Conservation (phyloP, 2,113 vertebrate species). For the Zapus hudsonius region DNA sequence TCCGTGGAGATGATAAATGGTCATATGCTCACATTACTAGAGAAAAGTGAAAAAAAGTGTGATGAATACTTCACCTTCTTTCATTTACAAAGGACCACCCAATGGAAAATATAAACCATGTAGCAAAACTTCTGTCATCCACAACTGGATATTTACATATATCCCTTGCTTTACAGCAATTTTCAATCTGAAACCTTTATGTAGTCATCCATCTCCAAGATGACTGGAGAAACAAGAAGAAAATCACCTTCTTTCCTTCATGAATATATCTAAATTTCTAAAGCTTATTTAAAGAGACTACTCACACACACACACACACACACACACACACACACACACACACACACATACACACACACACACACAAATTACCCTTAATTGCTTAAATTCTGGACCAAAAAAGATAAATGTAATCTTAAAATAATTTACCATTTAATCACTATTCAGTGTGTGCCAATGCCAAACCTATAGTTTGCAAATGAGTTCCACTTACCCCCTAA, state of each 20-base stretch:
- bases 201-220: neutral
- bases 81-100: constrained; percentile 23
- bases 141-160: neutral
- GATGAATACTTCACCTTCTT: constrained; percentile 57
- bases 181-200: constrained; percentile 37
- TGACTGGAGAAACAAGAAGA: neutral
- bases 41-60: constrained; percentile 45
- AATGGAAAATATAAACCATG: constrained; percentile 42
- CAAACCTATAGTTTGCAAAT: neutral
- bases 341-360: too few relatives aligned
- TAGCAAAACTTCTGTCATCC: neutral
- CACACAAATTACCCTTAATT: neutral
- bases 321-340: too few relatives aligned
- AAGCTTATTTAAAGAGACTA: neutral
- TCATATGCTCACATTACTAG: neutral
- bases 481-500: neutral
- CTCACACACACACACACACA: neutral
- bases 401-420: neutral
- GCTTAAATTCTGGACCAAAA: constrained; percentile 7
- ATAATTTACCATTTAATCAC: neutral
- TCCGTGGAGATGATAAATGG: constrained; percentile 50
- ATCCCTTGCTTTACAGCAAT: neutral
- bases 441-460: neutral
- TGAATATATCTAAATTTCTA: neutral
- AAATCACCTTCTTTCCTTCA: neutral